phyloP scores from a whole-genome alignment of 1,140 invertebrate species.

The Linepithema humile region DNA sequence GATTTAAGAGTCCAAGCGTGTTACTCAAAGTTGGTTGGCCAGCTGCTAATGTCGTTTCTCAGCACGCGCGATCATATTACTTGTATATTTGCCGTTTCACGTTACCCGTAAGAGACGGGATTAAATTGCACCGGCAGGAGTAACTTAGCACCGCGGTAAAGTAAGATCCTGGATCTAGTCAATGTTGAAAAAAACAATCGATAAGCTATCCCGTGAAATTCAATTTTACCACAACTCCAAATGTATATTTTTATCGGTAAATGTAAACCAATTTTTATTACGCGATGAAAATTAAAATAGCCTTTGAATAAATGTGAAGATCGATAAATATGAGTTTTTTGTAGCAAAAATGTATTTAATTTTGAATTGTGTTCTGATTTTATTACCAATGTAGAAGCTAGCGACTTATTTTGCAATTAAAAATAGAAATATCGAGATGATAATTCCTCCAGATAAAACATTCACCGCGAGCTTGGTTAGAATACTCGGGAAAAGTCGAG shows the following conservation, averaged over 20 bases:
- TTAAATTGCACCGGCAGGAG: slow-evolving; percentile 29
- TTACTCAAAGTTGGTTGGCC: not conserved
- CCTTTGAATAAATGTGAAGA: not conserved
- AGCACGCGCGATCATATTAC: slow-evolving; percentile 41
- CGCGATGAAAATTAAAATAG: not conserved
- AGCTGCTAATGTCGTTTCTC: slow-evolving; percentile 21
- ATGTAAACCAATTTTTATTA: not conserved
- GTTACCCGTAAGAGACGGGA: slow-evolving; percentile 8
- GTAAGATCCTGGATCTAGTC: slow-evolving; percentile 9
- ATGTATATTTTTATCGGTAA: not conserved
- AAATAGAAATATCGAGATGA: no score
- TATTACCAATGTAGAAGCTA: no score
- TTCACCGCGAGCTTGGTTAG: not conserved
- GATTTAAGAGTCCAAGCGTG: not conserved
- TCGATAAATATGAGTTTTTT: not conserved
- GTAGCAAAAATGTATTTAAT: not conserved
- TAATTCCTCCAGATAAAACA: no score
- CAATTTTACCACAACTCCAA: not conserved
- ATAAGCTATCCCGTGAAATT: not conserved
- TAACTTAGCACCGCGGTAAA: slow-evolving; percentile 19
- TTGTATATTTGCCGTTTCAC: slow-evolving; percentile 36
- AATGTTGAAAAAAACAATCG: not conserved
- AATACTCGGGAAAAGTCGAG: not conserved
- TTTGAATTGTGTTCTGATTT: no score
- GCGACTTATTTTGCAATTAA: no score